Percentiles rank a stretch among this genome's conserved stretches.
phyloP scores from a whole-genome alignment of 1,140 invertebrate species.

The Ostrea denselamellosa region DNA sequence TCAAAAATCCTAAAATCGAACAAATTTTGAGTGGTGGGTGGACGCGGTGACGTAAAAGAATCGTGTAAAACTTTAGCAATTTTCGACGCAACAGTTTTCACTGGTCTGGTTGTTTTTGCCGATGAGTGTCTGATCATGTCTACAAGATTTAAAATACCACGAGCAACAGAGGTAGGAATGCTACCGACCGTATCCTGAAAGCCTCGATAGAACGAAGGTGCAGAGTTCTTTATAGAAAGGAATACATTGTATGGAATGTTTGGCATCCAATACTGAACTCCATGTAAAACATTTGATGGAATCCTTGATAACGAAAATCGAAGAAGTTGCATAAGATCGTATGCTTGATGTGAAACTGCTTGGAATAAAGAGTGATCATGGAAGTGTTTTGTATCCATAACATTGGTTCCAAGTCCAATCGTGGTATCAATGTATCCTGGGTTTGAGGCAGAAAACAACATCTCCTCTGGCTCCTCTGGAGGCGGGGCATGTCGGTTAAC shows the following conservation, averaged over 20 bases:
- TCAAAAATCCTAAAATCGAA: slow-evolving; percentile 15
- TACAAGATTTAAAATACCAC: background rate
- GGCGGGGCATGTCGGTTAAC: background rate
- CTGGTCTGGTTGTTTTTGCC: slow-evolving; percentile 1
- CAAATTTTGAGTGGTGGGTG: background rate
- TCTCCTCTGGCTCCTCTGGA: slow-evolving; percentile 3
- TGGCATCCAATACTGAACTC: background rate
- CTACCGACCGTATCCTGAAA: background rate
- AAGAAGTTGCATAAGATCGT: background rate
- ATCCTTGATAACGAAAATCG: background rate
- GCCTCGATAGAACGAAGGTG: slow-evolving; percentile 4
- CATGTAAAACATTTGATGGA: background rate
- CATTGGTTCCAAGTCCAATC: background rate
- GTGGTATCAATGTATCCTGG: slow-evolving; percentile 13
- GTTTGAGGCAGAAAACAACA: background rate
- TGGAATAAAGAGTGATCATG: background rate
- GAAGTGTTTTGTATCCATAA: slow-evolving; percentile 2
- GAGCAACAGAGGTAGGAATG: background rate
- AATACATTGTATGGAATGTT: background rate
- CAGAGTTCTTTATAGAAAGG: background rate
- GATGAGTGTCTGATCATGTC: background rate
- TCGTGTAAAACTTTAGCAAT: slow-evolving; percentile 13
- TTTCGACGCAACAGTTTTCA: background rate
- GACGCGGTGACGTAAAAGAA: background rate
- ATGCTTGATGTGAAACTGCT: slow-evolving; percentile 11